Conservation (phyloP, 2,113 vertebrate genomes). For the Elgaria multicarinata region DNA sequence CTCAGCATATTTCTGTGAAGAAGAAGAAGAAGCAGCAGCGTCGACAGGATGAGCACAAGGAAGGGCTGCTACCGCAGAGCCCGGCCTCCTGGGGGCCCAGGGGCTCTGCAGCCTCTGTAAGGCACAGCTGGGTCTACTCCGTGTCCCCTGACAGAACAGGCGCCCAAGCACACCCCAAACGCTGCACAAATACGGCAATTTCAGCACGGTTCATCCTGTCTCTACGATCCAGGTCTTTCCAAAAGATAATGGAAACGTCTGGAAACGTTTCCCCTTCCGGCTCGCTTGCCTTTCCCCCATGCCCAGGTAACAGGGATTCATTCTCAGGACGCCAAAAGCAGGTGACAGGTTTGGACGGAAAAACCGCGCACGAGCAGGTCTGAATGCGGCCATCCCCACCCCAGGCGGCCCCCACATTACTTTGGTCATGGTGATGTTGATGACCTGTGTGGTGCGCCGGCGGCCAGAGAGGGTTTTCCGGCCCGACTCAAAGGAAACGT, state of each 20-base stretch:
- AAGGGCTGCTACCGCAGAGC: neutral
- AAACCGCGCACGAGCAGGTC: neutral
- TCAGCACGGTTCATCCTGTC: too few relatives aligned
- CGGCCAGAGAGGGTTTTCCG: constrained; percentile 80
- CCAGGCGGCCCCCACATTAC: constrained; percentile 64
- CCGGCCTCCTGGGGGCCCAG: neutral
- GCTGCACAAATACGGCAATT: too few relatives aligned
- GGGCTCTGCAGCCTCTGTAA: neutral
- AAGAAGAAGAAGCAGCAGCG: too few relatives aligned
- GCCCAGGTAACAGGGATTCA: neutral
- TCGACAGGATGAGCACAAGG: accelerated
- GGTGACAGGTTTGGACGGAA: neutral
- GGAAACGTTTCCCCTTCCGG: neutral
- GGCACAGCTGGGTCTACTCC: neutral
- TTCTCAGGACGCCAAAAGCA: neutral
- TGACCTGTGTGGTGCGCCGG: constrained; percentile 86
- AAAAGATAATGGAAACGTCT: neutral
- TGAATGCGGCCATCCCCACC: neutral
- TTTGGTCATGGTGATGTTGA: constrained; percentile 90
- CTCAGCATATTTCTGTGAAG: constrained; percentile 76
- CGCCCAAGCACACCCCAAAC: too few relatives aligned
- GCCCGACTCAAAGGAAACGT: constrained; percentile 74
- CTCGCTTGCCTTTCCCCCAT: neutral
- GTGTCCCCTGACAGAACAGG: neutral
- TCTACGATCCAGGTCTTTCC: too few relatives aligned